These are phyloP conservation scores for Lysandra bellargus DNA, from an alignment of 2,888 invertebrate genomes.

Conservation along the genomic window DNA sequence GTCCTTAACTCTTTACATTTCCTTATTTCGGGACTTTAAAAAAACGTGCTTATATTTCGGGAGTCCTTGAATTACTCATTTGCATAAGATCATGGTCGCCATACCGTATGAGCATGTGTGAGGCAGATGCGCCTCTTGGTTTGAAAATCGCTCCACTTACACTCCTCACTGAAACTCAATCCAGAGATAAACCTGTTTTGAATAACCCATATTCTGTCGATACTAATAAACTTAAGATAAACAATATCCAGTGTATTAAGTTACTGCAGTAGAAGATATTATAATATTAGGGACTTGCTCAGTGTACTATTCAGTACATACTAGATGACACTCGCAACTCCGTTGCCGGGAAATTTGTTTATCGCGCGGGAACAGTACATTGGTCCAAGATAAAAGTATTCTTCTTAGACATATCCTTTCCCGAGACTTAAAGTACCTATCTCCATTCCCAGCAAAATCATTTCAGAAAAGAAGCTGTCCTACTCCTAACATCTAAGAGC, in stretches of 20 bases:
- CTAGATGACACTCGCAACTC: too few species aligned
- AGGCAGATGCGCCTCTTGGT: constrained; percentile 68
- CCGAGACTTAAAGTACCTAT: too few species aligned
- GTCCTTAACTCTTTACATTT: not conserved
- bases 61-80: not conserved
- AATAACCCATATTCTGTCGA: constrained; percentile 19
- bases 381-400: too few species aligned
- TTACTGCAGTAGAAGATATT: not conserved
- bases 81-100: not conserved
- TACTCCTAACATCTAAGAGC: too few species aligned
- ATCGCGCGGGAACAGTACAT: too few species aligned
- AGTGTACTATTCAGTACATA: too few species aligned
- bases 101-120: constrained; percentile 63
- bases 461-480: too few species aligned
- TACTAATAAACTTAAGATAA: not conserved
- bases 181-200: constrained; percentile 18
- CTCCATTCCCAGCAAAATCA: too few species aligned
- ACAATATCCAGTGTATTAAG: not conserved
- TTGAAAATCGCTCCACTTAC: constrained; percentile 44
- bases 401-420: too few species aligned
- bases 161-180: constrained; percentile 37
- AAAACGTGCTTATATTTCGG: not conserved
- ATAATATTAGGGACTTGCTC: too few species aligned
- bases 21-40: not conserved
- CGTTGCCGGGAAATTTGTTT: too few species aligned